Evolutionary conservation across 2,888 invertebrate species (phyloP).

Genomic region (Theretra japonica): DNA sequence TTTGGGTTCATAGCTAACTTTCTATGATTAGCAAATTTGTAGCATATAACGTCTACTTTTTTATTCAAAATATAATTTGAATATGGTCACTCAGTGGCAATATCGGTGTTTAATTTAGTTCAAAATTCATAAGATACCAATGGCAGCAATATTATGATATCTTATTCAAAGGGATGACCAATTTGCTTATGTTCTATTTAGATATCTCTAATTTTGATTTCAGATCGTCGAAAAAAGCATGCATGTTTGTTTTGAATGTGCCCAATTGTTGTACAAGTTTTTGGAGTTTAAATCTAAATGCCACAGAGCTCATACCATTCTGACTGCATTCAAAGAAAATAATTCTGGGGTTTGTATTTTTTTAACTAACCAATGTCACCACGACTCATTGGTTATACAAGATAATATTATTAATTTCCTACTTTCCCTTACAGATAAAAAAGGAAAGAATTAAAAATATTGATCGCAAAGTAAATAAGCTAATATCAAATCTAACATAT

Average conservation of each 20-base stretch:
- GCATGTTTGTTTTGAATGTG: slow-evolving; percentile 50
- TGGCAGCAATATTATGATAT: too few species aligned
- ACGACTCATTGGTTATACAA: too few species aligned
- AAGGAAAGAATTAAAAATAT: slow-evolving; percentile 39
- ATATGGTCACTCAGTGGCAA: too few species aligned
- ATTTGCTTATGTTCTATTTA: not conserved
- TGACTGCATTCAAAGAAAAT: slow-evolving; percentile 35
- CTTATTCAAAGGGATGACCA: too few species aligned
- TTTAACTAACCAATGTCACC: too few species aligned
- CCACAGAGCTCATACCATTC: slow-evolving; percentile 42
- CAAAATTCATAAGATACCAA: too few species aligned
- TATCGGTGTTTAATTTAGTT: too few species aligned
- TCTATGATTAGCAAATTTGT: too few species aligned
- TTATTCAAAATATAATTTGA: too few species aligned
- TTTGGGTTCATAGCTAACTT: too few species aligned
- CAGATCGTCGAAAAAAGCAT: slow-evolving; percentile 36
- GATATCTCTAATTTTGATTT: slow-evolving; percentile 16
- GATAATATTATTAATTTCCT: not conserved
- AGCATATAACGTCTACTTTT: too few species aligned
- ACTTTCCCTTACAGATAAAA: slow-evolving; percentile 40
- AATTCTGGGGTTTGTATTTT: slow-evolving; percentile 37
- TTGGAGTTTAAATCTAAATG: slow-evolving; percentile 50
- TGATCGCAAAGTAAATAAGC: slow-evolving; percentile 44
- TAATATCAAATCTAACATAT: slow-evolving; percentile 38
- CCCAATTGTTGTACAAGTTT: slow-evolving; percentile 46